A percentile compares a stretch with the other conserved stretches of the same genome.
Conservation (phyloP, 2,888 invertebrate species). For the Trisateles emortualis region DNA sequence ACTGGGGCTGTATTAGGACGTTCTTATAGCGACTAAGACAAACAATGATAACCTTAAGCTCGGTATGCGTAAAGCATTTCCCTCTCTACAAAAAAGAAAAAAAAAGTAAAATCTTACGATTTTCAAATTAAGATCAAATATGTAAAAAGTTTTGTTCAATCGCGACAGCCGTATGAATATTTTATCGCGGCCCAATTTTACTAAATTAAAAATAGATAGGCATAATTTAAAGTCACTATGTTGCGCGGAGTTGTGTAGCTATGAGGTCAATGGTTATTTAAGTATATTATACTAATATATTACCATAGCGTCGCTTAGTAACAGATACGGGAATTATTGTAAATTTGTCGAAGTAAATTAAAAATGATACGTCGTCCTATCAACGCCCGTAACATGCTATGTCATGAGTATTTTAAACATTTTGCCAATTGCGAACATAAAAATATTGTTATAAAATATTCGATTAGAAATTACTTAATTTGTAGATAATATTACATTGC, state of each 20-base stretch:
- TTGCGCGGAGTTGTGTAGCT: slow-evolving; percentile 9
- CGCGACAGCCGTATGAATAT: neutral
- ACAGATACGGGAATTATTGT: slow-evolving; percentile 50
- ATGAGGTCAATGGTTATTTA: slow-evolving; percentile 24
- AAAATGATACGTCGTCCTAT: slow-evolving; percentile 58
- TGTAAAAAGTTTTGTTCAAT: too few species aligned
- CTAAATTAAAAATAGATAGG: too few species aligned
- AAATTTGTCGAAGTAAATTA: slow-evolving; percentile 64
- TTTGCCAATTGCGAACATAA: slow-evolving; percentile 46
- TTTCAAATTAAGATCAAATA: too few species aligned
- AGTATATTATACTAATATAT: slow-evolving; percentile 13
- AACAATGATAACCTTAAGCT: too few species aligned
- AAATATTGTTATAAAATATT: slow-evolving; percentile 15
- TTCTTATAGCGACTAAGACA: too few species aligned
- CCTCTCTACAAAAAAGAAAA: too few species aligned
- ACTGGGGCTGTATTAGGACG: too few species aligned
- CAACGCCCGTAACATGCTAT: slow-evolving; percentile 68
- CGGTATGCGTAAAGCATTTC: too few species aligned
- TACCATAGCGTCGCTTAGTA: slow-evolving; percentile 25
- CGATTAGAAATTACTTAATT: slow-evolving; percentile 25
- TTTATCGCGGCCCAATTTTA: neutral
- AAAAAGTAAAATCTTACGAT: too few species aligned
- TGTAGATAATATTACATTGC: slow-evolving; percentile 17
- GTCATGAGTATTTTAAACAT: slow-evolving; percentile 53
- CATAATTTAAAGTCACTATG: too few species aligned